Percentiles rank a stretch among this genome's conserved stretches.
phyloP scores from a whole-genome alignment of 1,140 invertebrate genomes.

The Caerostris darwini region DNA sequence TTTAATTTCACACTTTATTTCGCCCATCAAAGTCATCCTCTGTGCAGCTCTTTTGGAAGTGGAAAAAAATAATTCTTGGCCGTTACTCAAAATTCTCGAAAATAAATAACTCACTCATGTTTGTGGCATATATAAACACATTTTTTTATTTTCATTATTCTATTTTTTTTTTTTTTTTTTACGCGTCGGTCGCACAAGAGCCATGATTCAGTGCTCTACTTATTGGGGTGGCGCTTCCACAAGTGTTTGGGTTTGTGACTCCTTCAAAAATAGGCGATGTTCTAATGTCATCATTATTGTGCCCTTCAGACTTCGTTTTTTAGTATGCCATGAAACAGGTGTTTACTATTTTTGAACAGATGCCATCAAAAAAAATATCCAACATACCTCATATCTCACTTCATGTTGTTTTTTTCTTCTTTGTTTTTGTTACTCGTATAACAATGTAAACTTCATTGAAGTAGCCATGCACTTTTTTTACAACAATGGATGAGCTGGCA shows the following conservation, averaged over 20 bases:
- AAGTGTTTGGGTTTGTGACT: slow-evolving; percentile 31
- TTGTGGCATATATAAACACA: background rate
- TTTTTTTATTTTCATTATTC: background rate
- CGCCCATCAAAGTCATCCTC: background rate
- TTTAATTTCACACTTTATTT: background rate
- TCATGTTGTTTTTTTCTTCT: too few relatives aligned
- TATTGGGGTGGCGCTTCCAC: background rate
- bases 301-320: background rate
- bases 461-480: too few relatives aligned
- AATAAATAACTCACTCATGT: slow-evolving; percentile 29
- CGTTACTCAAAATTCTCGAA: slow-evolving; percentile 36
- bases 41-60: background rate
- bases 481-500: too few relatives aligned
- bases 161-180: slow-evolving; percentile 8
- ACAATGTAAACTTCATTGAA: too few relatives aligned
- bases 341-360: background rate
- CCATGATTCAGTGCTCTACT: slow-evolving; percentile 9
- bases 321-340: background rate
- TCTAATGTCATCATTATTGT: slow-evolving; percentile 27
- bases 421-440: too few relatives aligned
- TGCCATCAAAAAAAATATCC: too few relatives aligned
- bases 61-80: slow-evolving; percentile 28
- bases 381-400: too few relatives aligned
- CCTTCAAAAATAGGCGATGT: background rate
- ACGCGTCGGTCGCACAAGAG: background rate